phyloP scores from a whole-genome alignment of 2,113 vertebrate genomes.

The Macheiramphus alcinus region DNA sequence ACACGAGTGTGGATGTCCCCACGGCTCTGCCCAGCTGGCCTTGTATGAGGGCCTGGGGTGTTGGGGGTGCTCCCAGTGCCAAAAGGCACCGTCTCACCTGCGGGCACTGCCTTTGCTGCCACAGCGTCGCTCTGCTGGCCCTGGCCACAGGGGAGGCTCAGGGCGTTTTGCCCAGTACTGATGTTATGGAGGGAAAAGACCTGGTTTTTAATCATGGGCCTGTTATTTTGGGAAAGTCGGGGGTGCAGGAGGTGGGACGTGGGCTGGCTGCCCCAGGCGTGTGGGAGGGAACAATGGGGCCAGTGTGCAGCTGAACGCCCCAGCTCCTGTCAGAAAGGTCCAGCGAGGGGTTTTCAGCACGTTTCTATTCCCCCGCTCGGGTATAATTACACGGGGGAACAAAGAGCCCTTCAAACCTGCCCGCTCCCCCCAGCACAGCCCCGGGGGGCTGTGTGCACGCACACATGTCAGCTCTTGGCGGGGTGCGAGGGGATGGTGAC shows the following conservation, averaged over 20 bases:
- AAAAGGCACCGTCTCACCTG: neutral
- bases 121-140: accelerated
- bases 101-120: neutral
- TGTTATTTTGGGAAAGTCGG: neutral
- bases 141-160: neutral
- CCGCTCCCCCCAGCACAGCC: neutral
- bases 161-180: neutral
- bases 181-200: neutral
- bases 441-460: neutral
- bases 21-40: neutral
- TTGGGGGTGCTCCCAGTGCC: neutral
- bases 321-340: neutral
- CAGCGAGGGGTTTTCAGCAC: slow-evolving; percentile 45
- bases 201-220: neutral
- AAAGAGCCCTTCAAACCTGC: slow-evolving; percentile 51
- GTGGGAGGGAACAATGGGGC: slow-evolving; percentile 9
- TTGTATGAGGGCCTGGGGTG: accelerated
- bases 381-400: slow-evolving; percentile 58
- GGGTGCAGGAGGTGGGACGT: neutral
- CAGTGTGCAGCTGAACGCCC: neutral
- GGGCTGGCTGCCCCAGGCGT: neutral
- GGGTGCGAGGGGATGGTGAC: accelerated
- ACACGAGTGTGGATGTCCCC: accelerated
- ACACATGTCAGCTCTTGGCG: accelerated
- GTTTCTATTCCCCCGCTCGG: slow-evolving; percentile 46